Base-by-base conservation (phyloP, 2,888 invertebrate species). In the Trypoxylon attenuatum region DNA sequence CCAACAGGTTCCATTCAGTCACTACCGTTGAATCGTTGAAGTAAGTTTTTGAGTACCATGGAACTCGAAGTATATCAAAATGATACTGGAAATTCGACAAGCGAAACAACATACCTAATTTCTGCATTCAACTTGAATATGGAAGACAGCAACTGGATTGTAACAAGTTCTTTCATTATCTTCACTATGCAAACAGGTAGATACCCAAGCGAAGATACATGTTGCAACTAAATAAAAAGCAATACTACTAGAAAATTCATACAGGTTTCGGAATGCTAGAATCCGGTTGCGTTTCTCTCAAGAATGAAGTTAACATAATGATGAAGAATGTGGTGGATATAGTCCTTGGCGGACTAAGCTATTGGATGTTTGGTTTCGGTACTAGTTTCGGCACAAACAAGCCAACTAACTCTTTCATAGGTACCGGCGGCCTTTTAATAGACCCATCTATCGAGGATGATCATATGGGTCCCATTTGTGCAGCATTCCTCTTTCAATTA, bases 251-350 rank as follows among this genome's bases (percentile, higher is more conserved):
- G 33, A 5, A 19, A 5, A 45, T 51, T 29, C 16, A 6, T 23
- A 4, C 39, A 96, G 96, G 97, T 18, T 98, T 97, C 81, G 97
- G 97, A 0, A 94, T 98, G 92, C 87, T 97, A 74, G 97, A 97
- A 85, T 96, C 96, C 0, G 97, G 97, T 1, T 95, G 94, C 78
- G 97, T 97, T 0, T 96, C 96, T 0, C 90, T 95, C 52, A 96
- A 97, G 88, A 97, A 97, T 84, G 97, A 97, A 89, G 96, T 96
- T 0, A 97, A 97, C 85, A 97, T 98, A 60, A 97, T 98, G 97
- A 96, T 98, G 94, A 98, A 98, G 87, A 97, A 97, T 82, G 92
- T 96, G 0, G 94, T 96, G 0, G 97, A 98, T 79, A 96, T 98
- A 50, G 94, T 96, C 0, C 90, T 98, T 16, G 97, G 97, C 1